phyloP scores from a whole-genome alignment of 2,888 invertebrate genomes.

The Cephus rjabovi region DNA sequence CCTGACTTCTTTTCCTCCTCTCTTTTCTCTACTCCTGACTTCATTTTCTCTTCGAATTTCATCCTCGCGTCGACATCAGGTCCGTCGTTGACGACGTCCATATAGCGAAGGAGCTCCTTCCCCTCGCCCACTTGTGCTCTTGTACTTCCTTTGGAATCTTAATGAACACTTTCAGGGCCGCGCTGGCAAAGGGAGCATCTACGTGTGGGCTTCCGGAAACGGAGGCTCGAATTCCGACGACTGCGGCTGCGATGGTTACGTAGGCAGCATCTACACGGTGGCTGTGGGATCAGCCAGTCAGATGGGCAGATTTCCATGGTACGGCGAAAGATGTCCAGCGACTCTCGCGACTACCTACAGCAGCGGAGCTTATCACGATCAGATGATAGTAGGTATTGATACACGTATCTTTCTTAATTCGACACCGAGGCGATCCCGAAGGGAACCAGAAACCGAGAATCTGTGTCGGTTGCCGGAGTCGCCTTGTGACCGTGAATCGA shows the following conservation, averaged over 20 bases:
- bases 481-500: too few relatives aligned
- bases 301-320: slow-evolving; percentile 87
- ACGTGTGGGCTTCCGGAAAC: slow-evolving; percentile 94
- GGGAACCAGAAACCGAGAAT: too few relatives aligned
- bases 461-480: too few relatives aligned
- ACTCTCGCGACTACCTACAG: slow-evolving; percentile 91
- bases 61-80: slow-evolving; percentile 58
- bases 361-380: slow-evolving; percentile 85
- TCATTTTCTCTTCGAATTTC: slow-evolving; percentile 38
- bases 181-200: slow-evolving; percentile 84
- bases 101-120: neutral
- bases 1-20: neutral
- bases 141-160: neutral
- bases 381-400: slow-evolving; percentile 80
- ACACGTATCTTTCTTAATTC: too few relatives aligned
- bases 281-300: slow-evolving; percentile 90
- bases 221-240: slow-evolving; percentile 87
- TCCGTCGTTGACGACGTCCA: neutral
- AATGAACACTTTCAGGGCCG: slow-evolving; percentile 71
- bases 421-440: too few relatives aligned
- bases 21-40: neutral
- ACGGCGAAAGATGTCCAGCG: slow-evolving; percentile 90
- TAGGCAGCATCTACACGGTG: slow-evolving; percentile 86
- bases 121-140: neutral
- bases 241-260: slow-evolving; percentile 94